phyloP scores from a whole-genome alignment of 2,113 vertebrate species.

The Hippocampus abdominalis region DNA sequence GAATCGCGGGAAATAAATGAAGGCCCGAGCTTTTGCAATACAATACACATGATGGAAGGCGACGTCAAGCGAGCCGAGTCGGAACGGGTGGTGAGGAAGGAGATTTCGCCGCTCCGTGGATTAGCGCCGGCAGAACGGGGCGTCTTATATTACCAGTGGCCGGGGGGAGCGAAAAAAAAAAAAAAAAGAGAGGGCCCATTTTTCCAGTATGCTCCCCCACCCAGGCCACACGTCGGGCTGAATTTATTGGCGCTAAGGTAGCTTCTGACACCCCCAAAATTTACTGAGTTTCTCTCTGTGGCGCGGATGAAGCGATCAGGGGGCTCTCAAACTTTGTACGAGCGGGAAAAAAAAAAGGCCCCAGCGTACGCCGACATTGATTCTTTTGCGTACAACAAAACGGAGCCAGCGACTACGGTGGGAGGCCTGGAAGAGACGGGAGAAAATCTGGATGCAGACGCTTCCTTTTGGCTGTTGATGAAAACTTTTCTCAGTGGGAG shows the following conservation, averaged over 20 bases:
- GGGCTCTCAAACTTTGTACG: too few relatives aligned
- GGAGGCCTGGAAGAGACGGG: conserved; percentile 2
- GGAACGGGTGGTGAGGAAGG: conserved; percentile 35
- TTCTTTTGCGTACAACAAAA: neutral
- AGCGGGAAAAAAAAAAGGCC: too few relatives aligned
- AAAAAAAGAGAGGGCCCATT: conserved; percentile 41
- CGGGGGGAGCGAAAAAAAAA: conserved; percentile 12
- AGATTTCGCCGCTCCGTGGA: conserved; percentile 44
- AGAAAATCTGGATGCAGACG: conserved; percentile 19
- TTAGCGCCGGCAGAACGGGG: conserved; percentile 55
- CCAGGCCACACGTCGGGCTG: conserved; percentile 31
- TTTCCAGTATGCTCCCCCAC: conserved; percentile 49
- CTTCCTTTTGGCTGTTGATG: conserved; percentile 45
- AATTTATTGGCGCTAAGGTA: conserved; percentile 60
- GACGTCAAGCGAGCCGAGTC: conserved; percentile 52
- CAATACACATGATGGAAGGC: conserved; percentile 67
- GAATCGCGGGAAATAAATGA: conserved; percentile 65
- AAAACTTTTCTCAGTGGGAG: conserved; percentile 45
- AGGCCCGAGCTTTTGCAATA: conserved; percentile 46
- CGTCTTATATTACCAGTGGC: conserved; percentile 56
- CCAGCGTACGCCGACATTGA: too few relatives aligned
- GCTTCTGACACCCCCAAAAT: conserved; percentile 56
- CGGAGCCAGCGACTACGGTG: too few relatives aligned
- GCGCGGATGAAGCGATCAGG: conserved; percentile 11
- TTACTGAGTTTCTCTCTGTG: conserved; percentile 48